Evolutionary conservation across 1,140 invertebrate genomes (phyloP), one percentile per base, ranked within the genome.

Genomic region (Nephila pilipes): DNA sequence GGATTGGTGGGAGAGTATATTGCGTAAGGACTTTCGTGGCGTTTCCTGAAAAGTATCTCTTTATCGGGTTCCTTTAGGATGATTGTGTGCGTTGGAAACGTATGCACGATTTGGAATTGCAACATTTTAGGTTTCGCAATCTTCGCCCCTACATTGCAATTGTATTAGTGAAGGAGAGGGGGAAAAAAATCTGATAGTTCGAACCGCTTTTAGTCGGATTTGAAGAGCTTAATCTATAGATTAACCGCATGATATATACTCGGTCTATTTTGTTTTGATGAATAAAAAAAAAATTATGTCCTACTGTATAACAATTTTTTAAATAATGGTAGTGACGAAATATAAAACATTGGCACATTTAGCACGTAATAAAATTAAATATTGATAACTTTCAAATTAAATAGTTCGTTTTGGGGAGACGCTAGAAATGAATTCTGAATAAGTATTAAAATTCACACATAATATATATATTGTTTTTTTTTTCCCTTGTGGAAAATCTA

Each of bases 11-110:
- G 38, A 55, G 32, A 12, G 60, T 1, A 0, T 20, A 5, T 90
- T 90, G 75, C 88, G 88, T 55, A 90, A 90, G 54, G 12, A 16
- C 55, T 79, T n/a, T 79, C 29, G 54, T 90, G 81, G 60, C 90
- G 90, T 92, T 83, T 92, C 90, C 90, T 92, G 81, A 92, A 92
- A 85, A 58, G 81, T 65, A 92, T 90, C 75, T 60, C 46, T 90
- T 63, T 92, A 65, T 92, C 58, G 46, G 36, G 60, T 65, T 55
- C 46, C 58, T 90, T 80, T 46, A 29, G 38, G 25, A 81, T 80
- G 69, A 54, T 32, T 81, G 36, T 58, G 69, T 90, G 57, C 75
- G 79, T 90, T 75, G 25, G 36, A 57, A 55, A 79, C n/a, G n/a
- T 65, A 65, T 57, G 46, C 46, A 55, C 57, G 89, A 83, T 90